Percentiles rank a stretch among this genome's conserved stretches.
Conservation (phyloP, 2,113 vertebrate genomes). For the Sinocyclocheilus grahami region DNA sequence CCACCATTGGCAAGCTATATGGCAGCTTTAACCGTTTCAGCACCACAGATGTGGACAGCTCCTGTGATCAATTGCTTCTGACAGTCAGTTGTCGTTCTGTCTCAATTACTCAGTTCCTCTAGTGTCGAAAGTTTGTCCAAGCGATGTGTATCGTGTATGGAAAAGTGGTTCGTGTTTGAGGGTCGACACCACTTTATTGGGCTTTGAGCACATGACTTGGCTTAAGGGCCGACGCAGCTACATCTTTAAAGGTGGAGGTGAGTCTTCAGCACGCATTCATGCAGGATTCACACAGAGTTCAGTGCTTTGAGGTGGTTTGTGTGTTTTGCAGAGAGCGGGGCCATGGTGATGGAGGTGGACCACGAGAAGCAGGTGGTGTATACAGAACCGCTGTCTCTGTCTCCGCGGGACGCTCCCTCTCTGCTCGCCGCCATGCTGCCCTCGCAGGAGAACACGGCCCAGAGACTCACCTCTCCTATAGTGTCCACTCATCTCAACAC, state of each 20-base stretch:
- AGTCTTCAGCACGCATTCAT: constrained; percentile 46
- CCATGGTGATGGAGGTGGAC: constrained; percentile 96
- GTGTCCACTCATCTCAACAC: constrained; percentile 96
- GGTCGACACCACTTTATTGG: constrained; percentile 92
- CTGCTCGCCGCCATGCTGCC: constrained; percentile 93
- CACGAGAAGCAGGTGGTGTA: constrained; percentile 96
- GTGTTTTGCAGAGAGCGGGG: constrained; percentile 80
- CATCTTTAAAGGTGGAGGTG: constrained; percentile 94
- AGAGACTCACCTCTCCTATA: constrained; percentile 89
- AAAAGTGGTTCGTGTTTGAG: constrained; percentile 91
- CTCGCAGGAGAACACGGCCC: constrained; percentile 89
- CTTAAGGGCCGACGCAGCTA: constrained; percentile 92
- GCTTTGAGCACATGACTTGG: constrained; percentile 98
- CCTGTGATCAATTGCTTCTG: constrained; percentile 33
- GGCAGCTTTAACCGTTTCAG: constrained; percentile 63
- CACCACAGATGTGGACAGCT: constrained; percentile 68
- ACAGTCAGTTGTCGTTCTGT: neutral
- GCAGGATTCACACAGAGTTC: neutral
- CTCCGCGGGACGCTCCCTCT: constrained; percentile 83
- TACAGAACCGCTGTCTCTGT: constrained; percentile 85
- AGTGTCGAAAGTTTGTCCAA: constrained; percentile 94
- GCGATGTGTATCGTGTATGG: constrained; percentile 94
- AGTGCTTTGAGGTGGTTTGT: neutral
- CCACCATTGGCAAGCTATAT: neutral
- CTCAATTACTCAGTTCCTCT: constrained; percentile 80